Evolutionary conservation across 2,797 vertebrate genomes (phyloP), one percentile per base, ranked within the genome.

Genomic region (Cossypha niveicapilla): DNA sequence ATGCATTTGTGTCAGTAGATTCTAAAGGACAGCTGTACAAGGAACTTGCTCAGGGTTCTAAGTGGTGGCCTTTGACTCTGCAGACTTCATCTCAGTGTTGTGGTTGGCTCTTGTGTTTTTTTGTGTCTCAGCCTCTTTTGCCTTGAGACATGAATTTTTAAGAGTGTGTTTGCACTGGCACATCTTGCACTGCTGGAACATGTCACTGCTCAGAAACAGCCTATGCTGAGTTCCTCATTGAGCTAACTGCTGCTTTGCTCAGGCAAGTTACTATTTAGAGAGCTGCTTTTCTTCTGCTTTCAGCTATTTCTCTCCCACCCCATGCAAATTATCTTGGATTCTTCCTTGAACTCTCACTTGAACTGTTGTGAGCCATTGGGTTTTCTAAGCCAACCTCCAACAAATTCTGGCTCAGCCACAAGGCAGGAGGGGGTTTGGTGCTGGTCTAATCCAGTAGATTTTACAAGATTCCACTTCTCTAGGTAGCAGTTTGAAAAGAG

Each of bases 1-100:
- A 63, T 60, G 45, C 30, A 7, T 58, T 88, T 0, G 0, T 51
- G 24, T 63, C 66, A 28, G 42, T 47, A 0, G 0, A 7, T 79
- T 79, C 60, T 79, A 45, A 65, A 65, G 67, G 37, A 60, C 7
- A 56, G 13, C 24, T 57, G 48, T 35, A 34, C 15, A 18, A 48
- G 21, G 24, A 84, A 76, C 60, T 87, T 83, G 47, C 41, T 78
- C 37, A 34, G 56, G 44, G n/a, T 6, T 56, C 7, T 50, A 51
- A 37, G 32, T n/a, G 32, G 22, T 57, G 63, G 60, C 34, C 39
- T 86, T 74, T 67, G 37, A 53, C 50, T 84, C 61, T 22, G 13
- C 17, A 86, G 63, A 24, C 37, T 53, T 23, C 41, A 54, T 15
- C 37, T 57, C 37, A 10, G 9, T 58, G 32, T 53, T 54, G 56